Percentiles rank a stretch among this genome's conserved stretches.
Conservation (phyloP, 2,113 vertebrate genomes). For the Pelobates fuscus region DNA sequence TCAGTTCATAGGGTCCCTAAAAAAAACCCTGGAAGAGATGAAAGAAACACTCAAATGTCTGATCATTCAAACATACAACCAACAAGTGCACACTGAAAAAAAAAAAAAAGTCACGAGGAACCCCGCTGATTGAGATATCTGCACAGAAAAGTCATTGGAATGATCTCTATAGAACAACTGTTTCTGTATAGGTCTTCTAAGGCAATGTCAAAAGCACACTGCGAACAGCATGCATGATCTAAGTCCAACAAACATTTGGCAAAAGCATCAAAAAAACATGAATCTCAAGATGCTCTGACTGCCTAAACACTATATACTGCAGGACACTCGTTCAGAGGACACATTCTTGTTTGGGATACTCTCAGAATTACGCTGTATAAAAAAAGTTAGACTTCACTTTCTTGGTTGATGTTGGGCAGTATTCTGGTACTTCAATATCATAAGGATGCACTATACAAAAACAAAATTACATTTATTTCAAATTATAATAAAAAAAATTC, state of each 20-base stretch:
- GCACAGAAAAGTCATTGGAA: constrained; percentile 64
- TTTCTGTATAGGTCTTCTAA: constrained; percentile 64
- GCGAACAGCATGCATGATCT: constrained; percentile 69
- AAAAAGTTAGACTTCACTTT: too few species aligned
- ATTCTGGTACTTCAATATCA: too few species aligned
- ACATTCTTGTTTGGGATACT: too few species aligned
- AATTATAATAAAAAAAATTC: too few species aligned
- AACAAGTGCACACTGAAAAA: constrained; percentile 60
- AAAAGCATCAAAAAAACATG: constrained; percentile 57
- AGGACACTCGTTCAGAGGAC: too few species aligned
- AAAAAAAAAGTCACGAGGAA: constrained; percentile 59
- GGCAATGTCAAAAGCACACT: constrained; percentile 71
- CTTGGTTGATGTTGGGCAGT: too few species aligned
- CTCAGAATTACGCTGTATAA: too few species aligned
- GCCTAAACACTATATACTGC: constrained; percentile 67
- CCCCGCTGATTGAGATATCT: constrained; percentile 91
- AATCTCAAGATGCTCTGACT: constrained; percentile 73
- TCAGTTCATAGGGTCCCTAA: constrained; percentile 72
- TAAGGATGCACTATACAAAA: too few species aligned
- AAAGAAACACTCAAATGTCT: constrained; percentile 77
- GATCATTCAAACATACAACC: constrained; percentile 70
- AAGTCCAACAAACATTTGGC: constrained; percentile 78
- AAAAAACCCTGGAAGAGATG: constrained; percentile 71
- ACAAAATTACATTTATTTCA: too few species aligned
- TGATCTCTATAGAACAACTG: constrained; percentile 56